phyloP scores from a whole-genome alignment of 2,113 vertebrate species.

The Mola mola region DNA sequence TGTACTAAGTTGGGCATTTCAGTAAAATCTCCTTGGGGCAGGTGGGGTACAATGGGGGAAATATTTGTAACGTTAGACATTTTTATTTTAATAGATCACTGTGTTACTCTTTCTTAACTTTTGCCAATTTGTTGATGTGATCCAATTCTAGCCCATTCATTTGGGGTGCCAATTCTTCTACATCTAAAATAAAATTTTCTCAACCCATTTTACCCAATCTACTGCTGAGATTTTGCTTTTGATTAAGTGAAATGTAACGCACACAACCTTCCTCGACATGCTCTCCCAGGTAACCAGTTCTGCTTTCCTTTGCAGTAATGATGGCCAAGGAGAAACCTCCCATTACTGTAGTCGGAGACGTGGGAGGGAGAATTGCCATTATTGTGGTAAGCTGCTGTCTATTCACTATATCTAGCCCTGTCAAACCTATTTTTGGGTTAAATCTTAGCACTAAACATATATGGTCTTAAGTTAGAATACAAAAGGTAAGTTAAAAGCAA shows the following conservation, averaged over 20 bases:
- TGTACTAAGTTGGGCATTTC: constrained; percentile 66
- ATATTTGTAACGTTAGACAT: too few species aligned
- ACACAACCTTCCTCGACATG: background rate
- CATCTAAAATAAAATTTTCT: constrained; percentile 56
- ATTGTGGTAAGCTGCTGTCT: constrained; percentile 88
- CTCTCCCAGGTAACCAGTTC: constrained; percentile 17
- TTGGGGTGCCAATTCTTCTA: constrained; percentile 25
- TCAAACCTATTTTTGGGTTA: too few species aligned
- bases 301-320: constrained; percentile 87
- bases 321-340: constrained; percentile 99
- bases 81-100: too few species aligned
- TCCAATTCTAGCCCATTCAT: background rate
- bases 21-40: constrained; percentile 60
- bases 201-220: constrained; percentile 83
- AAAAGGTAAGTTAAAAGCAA: too few species aligned
- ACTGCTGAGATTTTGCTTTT: constrained; percentile 54
- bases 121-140: background rate
- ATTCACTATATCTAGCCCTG: background rate
- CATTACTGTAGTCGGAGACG: constrained; percentile 97
- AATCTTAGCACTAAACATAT: too few species aligned
- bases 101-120: too few species aligned
- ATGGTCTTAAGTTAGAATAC: too few species aligned
- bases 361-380: constrained; percentile 97
- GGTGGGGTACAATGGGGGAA: constrained; percentile 82
- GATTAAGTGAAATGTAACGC: background rate